Base-by-base conservation (phyloP, 1,140 invertebrate species). In the Conus betulinus region DNA sequence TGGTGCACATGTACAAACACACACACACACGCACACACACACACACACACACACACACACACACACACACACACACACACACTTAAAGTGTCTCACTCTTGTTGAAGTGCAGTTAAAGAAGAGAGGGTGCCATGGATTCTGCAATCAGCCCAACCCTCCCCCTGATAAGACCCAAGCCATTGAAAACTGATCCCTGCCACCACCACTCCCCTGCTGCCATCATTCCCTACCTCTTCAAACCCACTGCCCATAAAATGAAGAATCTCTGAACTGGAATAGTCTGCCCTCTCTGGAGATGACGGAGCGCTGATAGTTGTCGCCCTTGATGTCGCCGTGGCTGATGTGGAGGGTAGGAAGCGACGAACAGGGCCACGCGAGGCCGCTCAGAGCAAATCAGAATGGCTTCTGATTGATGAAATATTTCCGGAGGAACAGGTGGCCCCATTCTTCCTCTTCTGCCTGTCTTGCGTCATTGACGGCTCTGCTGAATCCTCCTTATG, bases 341-440 rank as follows among this genome's bases (percentile, higher is more conserved):
- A 76, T 79, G 25, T 15, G 71, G 23, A 71, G n/a, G 51, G 71
- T 20, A 25, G 85, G 74, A 39, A 55, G 63, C 79, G 85, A 87
- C 79, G 51, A 17, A 51, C 39, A 52, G 39, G 23, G 74, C 25
- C 74, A 67, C 53, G 85, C 74, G 51, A 79, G 27, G 63, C n/a
- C 57, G 84, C 84, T 39, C 84, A 85, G 74, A 85, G 84, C 84
- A 63, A 85, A 85, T 85, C 63, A 53, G 51, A 74, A 85, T 74
- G 84, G 7, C 63, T 85, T 74, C 60, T 63, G 63, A 27, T 74
- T 63, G 57, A 85, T 85, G 84, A 85, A 74, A 85, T 63, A 71
- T 51, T 39, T 85, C 84, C 39, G 84, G 84, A 63, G 74, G 74
- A 85, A 52, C 39, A 52, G 84, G 8, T 53, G 27, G n/a, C 84